Conservation (phyloP, 2,113 vertebrate genomes). For the Nansenia antarctica region DNA sequence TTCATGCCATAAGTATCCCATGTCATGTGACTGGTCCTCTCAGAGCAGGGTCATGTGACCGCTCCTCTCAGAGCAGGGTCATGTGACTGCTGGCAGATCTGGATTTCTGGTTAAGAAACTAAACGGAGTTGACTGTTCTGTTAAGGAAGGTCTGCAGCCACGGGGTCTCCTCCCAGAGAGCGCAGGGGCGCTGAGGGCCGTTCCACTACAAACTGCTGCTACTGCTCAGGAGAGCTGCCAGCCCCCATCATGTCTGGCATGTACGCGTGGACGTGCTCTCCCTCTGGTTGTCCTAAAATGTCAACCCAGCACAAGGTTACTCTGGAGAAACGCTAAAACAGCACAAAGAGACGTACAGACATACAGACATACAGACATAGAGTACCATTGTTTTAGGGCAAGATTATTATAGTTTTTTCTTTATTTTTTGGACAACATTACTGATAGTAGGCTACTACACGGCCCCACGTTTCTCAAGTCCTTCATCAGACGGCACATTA, state of each 20-base stretch:
- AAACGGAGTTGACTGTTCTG: background rate
- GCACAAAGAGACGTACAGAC: background rate
- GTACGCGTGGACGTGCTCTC: background rate
- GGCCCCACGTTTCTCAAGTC: too few species aligned
- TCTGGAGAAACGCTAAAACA: background rate
- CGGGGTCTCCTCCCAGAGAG: background rate
- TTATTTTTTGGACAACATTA: too few species aligned
- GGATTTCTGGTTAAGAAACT: background rate
- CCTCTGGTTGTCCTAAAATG: background rate
- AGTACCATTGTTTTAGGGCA: too few species aligned
- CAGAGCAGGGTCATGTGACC: too few species aligned
- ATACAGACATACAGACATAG: too few species aligned
- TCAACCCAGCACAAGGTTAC: background rate
- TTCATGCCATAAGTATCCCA: too few species aligned
- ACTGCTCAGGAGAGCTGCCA: background rate
- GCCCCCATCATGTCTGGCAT: background rate
- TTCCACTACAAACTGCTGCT: background rate
- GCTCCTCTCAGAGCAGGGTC: too few species aligned
- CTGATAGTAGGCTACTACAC: too few species aligned
- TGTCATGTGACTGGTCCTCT: too few species aligned
- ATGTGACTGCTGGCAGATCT: background rate
- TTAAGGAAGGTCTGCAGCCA: background rate
- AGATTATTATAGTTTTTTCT: too few species aligned
- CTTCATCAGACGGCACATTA: too few species aligned
- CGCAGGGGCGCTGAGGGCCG: background rate